Percentiles rank a stretch among this genome's conserved stretches.
phyloP scores from a whole-genome alignment of 2,797 vertebrate genomes.

The Tenualosa thibaudeaui region DNA sequence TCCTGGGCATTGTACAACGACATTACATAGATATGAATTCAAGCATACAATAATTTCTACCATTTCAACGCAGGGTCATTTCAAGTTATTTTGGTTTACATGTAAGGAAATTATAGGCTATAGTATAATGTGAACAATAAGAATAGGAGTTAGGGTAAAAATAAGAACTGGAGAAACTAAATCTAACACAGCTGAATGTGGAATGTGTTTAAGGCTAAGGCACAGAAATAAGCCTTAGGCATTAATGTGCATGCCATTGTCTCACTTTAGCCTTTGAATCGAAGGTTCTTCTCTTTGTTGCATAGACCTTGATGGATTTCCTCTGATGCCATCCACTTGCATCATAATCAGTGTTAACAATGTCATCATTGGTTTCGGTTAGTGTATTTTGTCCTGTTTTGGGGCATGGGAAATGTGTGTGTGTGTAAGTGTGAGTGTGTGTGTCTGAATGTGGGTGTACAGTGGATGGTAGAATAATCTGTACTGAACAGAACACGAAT shows the following conservation, averaged over 20 bases:
- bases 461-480: too few species aligned
- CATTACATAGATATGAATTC: neutral
- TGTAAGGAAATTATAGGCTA: too few species aligned
- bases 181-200: too few species aligned
- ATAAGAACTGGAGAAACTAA: too few species aligned
- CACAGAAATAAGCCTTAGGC: neutral
- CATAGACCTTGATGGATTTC: neutral
- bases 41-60: neutral
- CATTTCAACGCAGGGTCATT: neutral
- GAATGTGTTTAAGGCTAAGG: too few species aligned
- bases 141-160: too few species aligned
- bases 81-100: too few species aligned
- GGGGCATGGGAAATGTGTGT: neutral
- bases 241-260: neutral
- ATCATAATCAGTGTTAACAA: conserved; percentile 1
- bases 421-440: neutral
- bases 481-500: too few species aligned
- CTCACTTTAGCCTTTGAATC: neutral
- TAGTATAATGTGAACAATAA: too few species aligned
- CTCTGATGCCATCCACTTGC: neutral
- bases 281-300: neutral
- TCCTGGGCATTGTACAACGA: neutral
- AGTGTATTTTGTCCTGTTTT: neutral
- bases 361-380: neutral
- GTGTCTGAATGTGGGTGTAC: too few species aligned